These are phyloP conservation scores for Chamaetylas fuelleborni DNA, from an alignment of 2,113 vertebrate species.

Conservation along the genomic window DNA sequence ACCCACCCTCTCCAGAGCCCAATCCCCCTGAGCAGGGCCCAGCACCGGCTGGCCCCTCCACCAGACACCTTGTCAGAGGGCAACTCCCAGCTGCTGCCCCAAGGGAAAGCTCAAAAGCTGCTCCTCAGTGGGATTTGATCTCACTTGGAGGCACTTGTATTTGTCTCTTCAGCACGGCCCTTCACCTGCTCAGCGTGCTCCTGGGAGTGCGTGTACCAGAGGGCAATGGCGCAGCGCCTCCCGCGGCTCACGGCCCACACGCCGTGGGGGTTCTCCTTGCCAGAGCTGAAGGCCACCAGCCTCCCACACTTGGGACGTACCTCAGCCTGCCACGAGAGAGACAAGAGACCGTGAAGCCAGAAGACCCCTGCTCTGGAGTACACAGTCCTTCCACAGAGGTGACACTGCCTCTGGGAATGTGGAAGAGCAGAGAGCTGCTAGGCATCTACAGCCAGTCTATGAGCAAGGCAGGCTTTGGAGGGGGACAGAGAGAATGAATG, in stretches of 20 bases:
- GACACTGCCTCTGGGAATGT: fast-evolving
- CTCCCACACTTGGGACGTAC: constrained; percentile 90
- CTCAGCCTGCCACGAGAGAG: constrained; percentile 75
- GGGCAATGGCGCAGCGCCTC: constrained; percentile 85
- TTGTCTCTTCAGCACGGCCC: background rate
- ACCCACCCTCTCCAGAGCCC: background rate
- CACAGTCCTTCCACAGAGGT: background rate
- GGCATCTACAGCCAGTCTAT: background rate
- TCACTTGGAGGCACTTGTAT: background rate
- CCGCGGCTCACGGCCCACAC: constrained; percentile 87
- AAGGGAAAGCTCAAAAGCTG: background rate
- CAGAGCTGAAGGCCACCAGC: constrained; percentile 90
- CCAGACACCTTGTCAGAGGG: background rate
- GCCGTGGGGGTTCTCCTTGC: constrained; percentile 90
- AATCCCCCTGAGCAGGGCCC: background rate
- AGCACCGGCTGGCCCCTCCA: background rate
- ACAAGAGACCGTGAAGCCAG: background rate
- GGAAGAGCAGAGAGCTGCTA: background rate
- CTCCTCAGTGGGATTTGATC: background rate
- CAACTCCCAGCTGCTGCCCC: background rate
- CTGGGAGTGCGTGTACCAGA: constrained; percentile 92
- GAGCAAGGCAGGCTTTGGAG: background rate
- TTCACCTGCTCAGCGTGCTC: constrained; percentile 90
- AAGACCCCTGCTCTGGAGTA: background rate
- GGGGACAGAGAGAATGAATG: background rate